Percentiles rank a stretch among this genome's conserved stretches.
phyloP scores from a whole-genome alignment of 2,797 vertebrate genomes.

The Sebastes aleutianus region DNA sequence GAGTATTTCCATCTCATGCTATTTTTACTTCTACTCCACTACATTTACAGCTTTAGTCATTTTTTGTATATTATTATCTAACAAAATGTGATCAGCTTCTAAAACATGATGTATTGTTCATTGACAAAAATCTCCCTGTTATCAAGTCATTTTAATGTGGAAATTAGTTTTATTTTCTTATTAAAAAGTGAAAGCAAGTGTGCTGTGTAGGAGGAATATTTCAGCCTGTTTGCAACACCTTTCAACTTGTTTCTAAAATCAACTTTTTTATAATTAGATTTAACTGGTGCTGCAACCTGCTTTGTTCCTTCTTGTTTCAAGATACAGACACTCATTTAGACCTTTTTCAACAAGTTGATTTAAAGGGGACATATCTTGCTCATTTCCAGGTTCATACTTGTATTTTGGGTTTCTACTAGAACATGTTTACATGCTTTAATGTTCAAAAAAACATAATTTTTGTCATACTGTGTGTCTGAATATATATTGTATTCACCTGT shows the following conservation, averaged over 20 bases:
- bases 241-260: background rate
- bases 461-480: no score
- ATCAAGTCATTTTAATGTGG: background rate
- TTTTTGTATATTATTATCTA: background rate
- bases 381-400: no score
- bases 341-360: no score
- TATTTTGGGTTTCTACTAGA: no score
- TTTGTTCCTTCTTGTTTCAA: background rate
- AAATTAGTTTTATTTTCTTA: background rate
- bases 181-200: background rate
- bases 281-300: background rate
- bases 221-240: background rate
- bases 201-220: background rate
- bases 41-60: background rate
- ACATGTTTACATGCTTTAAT: no score
- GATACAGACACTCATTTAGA: background rate
- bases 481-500: no score
- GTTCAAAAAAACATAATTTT: no score
- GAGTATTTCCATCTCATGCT: background rate
- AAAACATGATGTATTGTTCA: background rate
- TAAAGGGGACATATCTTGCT: no score
- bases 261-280: background rate
- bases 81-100: background rate
- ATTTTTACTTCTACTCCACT: background rate
- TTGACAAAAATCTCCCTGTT: background rate